Evolutionary conservation across 2,797 vertebrate genomes (phyloP), one percentile per base, ranked within the genome.

Genomic region (Aphelocoma californica): DNA sequence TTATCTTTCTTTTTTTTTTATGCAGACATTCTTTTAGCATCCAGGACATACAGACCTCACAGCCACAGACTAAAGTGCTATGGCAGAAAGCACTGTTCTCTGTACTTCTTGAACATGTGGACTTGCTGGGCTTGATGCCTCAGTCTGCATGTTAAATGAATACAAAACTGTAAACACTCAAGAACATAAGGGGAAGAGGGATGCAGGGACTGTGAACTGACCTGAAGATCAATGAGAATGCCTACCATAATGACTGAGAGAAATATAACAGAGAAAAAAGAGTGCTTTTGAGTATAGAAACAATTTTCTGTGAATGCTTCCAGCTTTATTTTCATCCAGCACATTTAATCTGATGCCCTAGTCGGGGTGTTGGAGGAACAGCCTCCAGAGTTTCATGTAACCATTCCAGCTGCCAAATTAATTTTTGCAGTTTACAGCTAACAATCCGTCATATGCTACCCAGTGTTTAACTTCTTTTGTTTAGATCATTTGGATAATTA

Each of bases 401-500:
- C 62, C 2, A 2, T 83, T 92, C 60, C 70, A 95, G 89, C 80
- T 90, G 85, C 89, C 60, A 90, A 91, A 88, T 88, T 88, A 7
- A 88, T 81, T 86, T 95, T 88, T 94, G 54, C 83, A 80, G 90
- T 90, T 96, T 93, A 86, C 86, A 94, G 88, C 86, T 93, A 93
- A 82, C 48, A 53, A 95, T 97, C 86, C 66, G 3, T 95, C 92
- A 93, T 42, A 57, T 9, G 7, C 51, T 77, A 75, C 70, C 89
- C 85, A 60, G 29, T 42, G 90, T 91, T 94, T 86, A 95, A 86
- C 47, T 96, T 94, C 62, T 90, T 92, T 93, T 94, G 87, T 96
- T 96, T 88, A 91, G 91, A 90, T 94, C 87, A 94, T 95, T 95
- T 91, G 77, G 82, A 91, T 97, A 95, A 94, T 95, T 96, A 91